Evolutionary conservation across 2,888 invertebrate species (phyloP), one percentile per base, ranked within the genome.

Genomic region (Drepana falcataria): DNA sequence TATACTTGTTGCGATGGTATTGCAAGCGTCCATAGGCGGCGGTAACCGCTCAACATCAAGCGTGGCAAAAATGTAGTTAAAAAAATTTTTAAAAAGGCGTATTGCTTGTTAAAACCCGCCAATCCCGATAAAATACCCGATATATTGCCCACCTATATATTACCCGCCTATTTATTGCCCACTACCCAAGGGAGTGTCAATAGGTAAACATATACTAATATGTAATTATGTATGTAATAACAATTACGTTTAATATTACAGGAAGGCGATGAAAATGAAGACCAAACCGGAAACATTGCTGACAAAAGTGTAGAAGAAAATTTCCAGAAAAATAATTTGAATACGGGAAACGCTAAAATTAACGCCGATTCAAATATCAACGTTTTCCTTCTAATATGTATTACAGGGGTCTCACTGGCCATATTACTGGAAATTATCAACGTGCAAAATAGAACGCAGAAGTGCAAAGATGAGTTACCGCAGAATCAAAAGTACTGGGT

Each of bases 401-500:
- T 89, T 58, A 64, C 81, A 47, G 87, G 84, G 2, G 77, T 89
- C 9, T 72, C 80, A 6, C 57, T 87, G 35, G 88, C 80, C 1
- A 79, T 88, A 57, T 37, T 81, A 35, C 63, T 87, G 63, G 81
- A 87, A 66, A 75, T 83, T 57, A 64, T 83, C 49, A 80, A 83
- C 56, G 70, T 69, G 48, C 76, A 78, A 47, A 79, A 77, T 56
- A 75, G 73, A 61, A 73, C 69, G 54, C 65, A 67, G 44, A 66
- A 62, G 53, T n/a, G 56, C 58, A 70, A 60, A 58, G 68, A 72
- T 52, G 58, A 68, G 1, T 51, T 41, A 41, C 54, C 44, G 2
- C 58, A 59, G 44, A 77, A 65, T 59, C 76, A 67, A 52, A 67
- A 68, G 44, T 95, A 93, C 73, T 93, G 94, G 90, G 91, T 93